phyloP scores from a whole-genome alignment of 2,113 vertebrate species.

The Dermatemys mawii region DNA sequence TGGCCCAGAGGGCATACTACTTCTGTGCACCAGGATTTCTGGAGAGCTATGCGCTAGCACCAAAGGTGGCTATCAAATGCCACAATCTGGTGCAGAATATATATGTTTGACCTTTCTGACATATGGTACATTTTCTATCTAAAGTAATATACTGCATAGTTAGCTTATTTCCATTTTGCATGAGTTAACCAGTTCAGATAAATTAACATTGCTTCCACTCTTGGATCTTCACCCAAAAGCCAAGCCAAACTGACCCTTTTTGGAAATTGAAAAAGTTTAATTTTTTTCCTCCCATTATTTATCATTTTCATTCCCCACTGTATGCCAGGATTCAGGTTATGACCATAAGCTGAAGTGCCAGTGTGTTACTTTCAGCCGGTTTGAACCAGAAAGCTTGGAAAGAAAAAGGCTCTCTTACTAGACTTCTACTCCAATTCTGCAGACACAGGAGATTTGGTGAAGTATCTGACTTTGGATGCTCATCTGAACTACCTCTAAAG shows the following conservation, averaged over 20 bases:
- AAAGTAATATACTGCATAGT: not conserved
- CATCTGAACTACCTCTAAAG: not conserved
- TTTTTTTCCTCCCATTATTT: not conserved
- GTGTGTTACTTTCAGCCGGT: constrained; percentile 42
- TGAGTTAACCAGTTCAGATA: accelerated
- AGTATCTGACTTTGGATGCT: constrained; percentile 13
- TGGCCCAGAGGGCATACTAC: not conserved
- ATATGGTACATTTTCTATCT: accelerated
- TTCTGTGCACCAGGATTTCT: not conserved
- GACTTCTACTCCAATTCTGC: constrained; percentile 18
- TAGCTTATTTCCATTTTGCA: accelerated
- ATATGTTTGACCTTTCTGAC: accelerated
- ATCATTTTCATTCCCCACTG: constrained; percentile 12
- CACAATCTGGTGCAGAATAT: accelerated
- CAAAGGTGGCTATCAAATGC: not conserved
- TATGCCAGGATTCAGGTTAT: constrained; percentile 26
- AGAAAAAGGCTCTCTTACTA: not conserved
- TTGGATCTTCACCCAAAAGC: not conserved
- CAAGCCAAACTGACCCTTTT: not conserved
- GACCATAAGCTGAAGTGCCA: constrained; percentile 21
- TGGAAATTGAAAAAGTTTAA: not conserved
- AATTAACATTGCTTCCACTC: not conserved
- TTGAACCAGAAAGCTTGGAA: constrained; percentile 19
- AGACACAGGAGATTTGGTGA: constrained; percentile 18
- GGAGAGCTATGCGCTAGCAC: not conserved